Evolutionary conservation across 2,797 vertebrate species (phyloP), one percentile per base, ranked within the genome.

Genomic region (Sebastes diaconus): DNA sequence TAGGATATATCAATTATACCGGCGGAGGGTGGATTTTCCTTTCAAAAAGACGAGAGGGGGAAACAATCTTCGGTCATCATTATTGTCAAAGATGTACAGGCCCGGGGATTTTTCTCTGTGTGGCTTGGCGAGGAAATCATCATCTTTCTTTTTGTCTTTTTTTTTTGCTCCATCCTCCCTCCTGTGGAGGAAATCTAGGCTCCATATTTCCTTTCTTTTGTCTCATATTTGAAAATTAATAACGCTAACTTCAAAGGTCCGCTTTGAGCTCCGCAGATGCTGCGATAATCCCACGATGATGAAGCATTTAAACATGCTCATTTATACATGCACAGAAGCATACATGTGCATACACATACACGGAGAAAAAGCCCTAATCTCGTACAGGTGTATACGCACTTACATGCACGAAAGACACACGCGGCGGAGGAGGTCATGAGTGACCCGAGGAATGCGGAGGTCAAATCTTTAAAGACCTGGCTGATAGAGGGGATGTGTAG

Each of bases 391-490:
- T 85, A 83, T 42, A 88, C 86, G 86, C 86, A 75, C 79, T 50
- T 69, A 72, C 74, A 83, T 72, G 67, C 83, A 80, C 8, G 4
- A 24, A 80, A 69, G 39, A 77, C 73, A 84, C 73, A 39, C 7
- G 1, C 1, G 3, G 42, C 42, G 16, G 16, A 87, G 83, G 84
- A 89, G 91, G 88, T 92, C 92, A 93, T 87, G 89, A 92, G 89
- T 89, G 93, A 90, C 90, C 93, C 12, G 66, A 83, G 90, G 93
- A 94, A 94, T 95, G 91, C 85, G 79, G 80, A 80, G 94, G 94
- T 95, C 91, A 93, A 79, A 87, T 91, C 92, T 92, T 92, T 93
- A 94, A 92, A 92, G 91, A 91, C 86, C 92, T 89, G 87, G 88
- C 85, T 94, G 93, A 94, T 94, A 93, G 89, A 94, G 88, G 87